Base-by-base conservation (phyloP, 2,888 invertebrate genomes). In the Sphecodes monilicornis region DNA sequence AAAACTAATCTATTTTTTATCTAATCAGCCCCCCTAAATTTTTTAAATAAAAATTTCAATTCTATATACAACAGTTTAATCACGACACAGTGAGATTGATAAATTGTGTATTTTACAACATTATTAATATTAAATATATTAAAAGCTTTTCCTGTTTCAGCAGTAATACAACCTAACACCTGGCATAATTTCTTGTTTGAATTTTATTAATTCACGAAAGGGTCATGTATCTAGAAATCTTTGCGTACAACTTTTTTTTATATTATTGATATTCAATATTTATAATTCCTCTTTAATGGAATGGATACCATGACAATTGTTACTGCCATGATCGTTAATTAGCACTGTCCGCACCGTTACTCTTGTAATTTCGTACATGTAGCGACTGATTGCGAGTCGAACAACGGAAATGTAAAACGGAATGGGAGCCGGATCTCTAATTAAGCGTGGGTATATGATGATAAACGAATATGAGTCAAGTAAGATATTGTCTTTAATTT, bases 371-470 rank as follows among this genome's bases (percentile, higher is more conserved):
- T 54, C 10, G n/a, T 54, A 54, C 10, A 10, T 54, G 54, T 8
- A 1, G 22, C 54, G 54, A n/a, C n/a, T 16, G 26, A 60, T 60
- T 60, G 60, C 6, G 16, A 16, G 60, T 29, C 60, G 3, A 60
- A 57, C 46, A 46, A 22, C 29, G 60, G 16, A 60, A 60, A 60
- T 5, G 16, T 16, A 60, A 60, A 29, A 16, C 0, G 1, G 60
- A 60, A 60, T 54, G 54, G n/a, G 54, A n/a, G 3, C 54, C 3
- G n/a, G 10, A 54, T 54, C n/a, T 54, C 54, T n/a, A n/a, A n/a
- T 54, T 54, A 54, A 54, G 54, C n/a, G 54, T 50, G 50, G 50
- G 50, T n/a, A 54, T n/a, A 54, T n/a, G 54, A n/a, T n/a, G n/a
- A 54, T 54, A 54, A 54, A 54, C 54, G n/a, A 54, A n/a, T 54